Evolutionary conservation across 2,888 invertebrate genomes (phyloP), one percentile per base, ranked within the genome.

Genomic region (Rhamphomyia laevipes): DNA sequence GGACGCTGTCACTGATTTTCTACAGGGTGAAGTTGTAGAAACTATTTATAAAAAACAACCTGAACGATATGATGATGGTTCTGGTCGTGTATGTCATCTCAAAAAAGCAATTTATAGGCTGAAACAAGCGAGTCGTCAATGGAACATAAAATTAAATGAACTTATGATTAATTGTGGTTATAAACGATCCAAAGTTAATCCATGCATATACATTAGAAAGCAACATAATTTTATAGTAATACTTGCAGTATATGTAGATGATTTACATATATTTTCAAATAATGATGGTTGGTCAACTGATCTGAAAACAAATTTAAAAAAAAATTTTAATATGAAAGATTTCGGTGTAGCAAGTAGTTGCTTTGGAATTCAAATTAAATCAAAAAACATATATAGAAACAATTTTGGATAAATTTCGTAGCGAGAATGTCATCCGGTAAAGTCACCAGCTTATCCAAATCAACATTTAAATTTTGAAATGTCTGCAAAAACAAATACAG

Each of bases 21-120:
- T 51, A 3, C 47, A 54, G 13, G 51, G 47, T 12, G 53, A 52
- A 46, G 16, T 21, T 27, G 18, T 10, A 9, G 35, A 37, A n/a
- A 37, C 4, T 10, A 13, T 50, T 17, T 46, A 30, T 33, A 49
- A 48, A 31, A 11, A 15, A 7, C 43, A 52, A 21, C 44, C 31
- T n/a, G 43, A 52, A 46, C 41, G 44, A 43, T 52, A 45, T 47
- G 40, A 40, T n/a, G 43, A 49, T 38, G 46, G 46, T 3, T 23
- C 47, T 33, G 42, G 31, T 30, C 46, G 48, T 11, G 55, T 56
- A 3, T 56, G 56, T 45, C 49, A 47, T 41, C 45, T 56, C 9
- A 47, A 49, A 5, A 51, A 54, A 46, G 43, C 48, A 15, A n/a
- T 57, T 15, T 56, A 56, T 46, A 54, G 55, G 9, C 46, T 56